These are phyloP conservation scores for Oriolus oriolus DNA, from an alignment of 2,113 vertebrate species.

Conservation along the genomic window DNA sequence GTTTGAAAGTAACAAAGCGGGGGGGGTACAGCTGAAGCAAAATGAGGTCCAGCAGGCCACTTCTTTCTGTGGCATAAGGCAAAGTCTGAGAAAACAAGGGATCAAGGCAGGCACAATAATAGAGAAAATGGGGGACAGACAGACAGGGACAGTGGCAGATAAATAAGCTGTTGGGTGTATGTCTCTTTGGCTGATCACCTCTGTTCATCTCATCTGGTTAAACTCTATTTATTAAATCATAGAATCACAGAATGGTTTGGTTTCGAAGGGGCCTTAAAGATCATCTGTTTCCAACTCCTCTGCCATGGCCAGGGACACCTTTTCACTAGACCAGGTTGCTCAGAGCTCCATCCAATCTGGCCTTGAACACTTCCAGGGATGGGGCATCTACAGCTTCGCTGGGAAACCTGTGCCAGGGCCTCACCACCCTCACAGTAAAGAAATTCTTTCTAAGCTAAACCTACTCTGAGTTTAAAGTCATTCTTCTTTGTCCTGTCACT, in stretches of 20 bases:
- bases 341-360: neutral
- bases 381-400: neutral
- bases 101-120: neutral
- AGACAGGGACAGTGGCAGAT: neutral
- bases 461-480: neutral
- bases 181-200: neutral
- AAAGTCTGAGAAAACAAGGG: neutral
- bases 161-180: neutral
- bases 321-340: neutral
- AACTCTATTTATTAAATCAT: neutral
- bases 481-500: neutral
- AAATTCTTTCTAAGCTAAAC: neutral
- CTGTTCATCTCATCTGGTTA: neutral
- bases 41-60: neutral
- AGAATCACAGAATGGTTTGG: neutral
- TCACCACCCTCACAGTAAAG: fast-evolving
- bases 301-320: neutral
- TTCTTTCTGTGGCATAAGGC: neutral
- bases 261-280: neutral
- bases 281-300: neutral
- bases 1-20: neutral
- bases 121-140: neutral
- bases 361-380: neutral
- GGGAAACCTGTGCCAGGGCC: fast-evolving
- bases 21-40: fast-evolving